Conservation (phyloP, 2,113 vertebrate genomes). For the Odobenus rosmarus region DNA sequence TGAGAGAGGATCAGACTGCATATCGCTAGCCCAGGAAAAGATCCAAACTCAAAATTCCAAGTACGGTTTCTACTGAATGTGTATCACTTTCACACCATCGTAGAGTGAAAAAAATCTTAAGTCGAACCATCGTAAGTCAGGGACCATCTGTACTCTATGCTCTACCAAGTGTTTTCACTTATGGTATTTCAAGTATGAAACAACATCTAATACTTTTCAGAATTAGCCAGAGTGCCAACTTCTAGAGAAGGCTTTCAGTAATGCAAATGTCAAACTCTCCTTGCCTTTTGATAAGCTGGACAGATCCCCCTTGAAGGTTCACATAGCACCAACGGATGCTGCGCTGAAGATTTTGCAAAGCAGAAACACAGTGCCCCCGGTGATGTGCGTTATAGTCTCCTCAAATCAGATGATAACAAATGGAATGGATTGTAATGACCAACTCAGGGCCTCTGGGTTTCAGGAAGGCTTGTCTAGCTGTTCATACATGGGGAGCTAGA, state of each 20-base stretch:
- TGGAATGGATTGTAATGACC: background rate
- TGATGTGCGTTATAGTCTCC: background rate
- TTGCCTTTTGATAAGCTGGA: constrained; percentile 20
- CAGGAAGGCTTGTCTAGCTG: background rate
- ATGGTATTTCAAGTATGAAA: background rate
- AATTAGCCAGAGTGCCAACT: background rate
- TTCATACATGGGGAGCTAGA: background rate
- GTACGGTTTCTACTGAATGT: background rate
- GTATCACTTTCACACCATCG: background rate
- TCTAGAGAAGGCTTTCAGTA: constrained; percentile 5
- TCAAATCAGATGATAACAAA: background rate
- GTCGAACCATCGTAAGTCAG: background rate
- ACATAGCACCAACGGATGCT: background rate
- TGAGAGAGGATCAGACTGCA: background rate
- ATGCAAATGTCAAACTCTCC: background rate
- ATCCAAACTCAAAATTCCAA: background rate
- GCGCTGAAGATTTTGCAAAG: background rate
- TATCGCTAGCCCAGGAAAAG: background rate
- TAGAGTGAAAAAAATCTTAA: background rate
- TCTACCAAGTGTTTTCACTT: background rate
- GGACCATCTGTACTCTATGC: background rate
- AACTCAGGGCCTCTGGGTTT: background rate
- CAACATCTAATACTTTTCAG: background rate
- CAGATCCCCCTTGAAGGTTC: background rate
- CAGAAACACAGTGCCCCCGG: background rate